Base-by-base conservation (phyloP, 1,140 invertebrate species). In the Theocolax elegans region DNA sequence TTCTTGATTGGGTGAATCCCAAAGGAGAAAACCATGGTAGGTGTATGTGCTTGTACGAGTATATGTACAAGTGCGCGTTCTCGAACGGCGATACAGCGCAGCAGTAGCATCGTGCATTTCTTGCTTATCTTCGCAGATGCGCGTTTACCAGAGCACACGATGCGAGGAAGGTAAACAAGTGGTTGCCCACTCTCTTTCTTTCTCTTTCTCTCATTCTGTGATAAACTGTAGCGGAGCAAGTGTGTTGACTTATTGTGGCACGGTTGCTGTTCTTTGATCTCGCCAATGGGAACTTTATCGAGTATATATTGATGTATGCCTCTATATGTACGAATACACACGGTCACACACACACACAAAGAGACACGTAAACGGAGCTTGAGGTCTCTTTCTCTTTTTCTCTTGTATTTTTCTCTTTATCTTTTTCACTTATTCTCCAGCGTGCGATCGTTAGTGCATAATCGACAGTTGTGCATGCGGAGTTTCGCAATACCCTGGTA, bases 251-350 rank as follows among this genome's bases (percentile, higher is more conserved):
- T 56, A 67, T 67, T 67, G 64, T 44, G 51, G 15, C 12, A 46
- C 25, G 49, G 64, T 48, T 58, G 51, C 51, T 25, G 64, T 58
- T 58, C 64, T 67, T 67, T 67, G 64, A 67, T 67, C 64, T 58
- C 23, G 23, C 64, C 63, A 53, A 42, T 54, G 63, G 63, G 49
- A 65, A 65, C 63, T 65, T 40, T 65, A 65, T 65, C 49, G 42
- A 46, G 25, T 46, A 48, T 46, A 62, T 48, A 29, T 49, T 7
- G 19, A 17, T 23, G 19, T n/a, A n/a, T n/a, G n/a, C n/a, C n/a
- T n/a, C n/a, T n/a, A n/a, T n/a, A n/a, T 19, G 56, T 59, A 59
- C 10, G 19, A 40, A n/a, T n/a, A n/a, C n/a, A n/a, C n/a, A n/a
- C n/a, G n/a, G n/a, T n/a, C n/a, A n/a, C n/a, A n/a, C n/a, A n/a